Base-by-base conservation (phyloP, 2,113 vertebrate genomes). In the Centropus unirufus region DNA sequence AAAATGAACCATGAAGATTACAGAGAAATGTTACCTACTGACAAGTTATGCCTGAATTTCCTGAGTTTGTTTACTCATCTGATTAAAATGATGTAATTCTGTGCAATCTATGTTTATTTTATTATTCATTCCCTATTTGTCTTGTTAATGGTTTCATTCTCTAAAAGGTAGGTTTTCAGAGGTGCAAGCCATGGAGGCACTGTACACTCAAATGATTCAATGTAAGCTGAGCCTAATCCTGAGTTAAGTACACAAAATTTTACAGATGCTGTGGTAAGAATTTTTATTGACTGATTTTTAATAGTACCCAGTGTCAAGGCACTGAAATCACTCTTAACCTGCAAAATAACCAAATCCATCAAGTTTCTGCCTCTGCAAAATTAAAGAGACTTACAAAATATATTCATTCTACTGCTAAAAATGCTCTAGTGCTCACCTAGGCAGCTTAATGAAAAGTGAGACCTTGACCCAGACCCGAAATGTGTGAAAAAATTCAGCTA, bases 71-170 rank as follows among this genome's bases (percentile, higher is more conserved):
- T 88, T 85, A 83, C 77, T 83, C 29, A 40, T 81, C 32, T 67
- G 67, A 86, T 94, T 90, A 88, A 85, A 95, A 90, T 83, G 4
- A 87, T 76, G 75, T 67, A 61, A 61, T 86, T 63, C 42, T 22
- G 2, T 83, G 47, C 75, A 72, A 70, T 67, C 67, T 67, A 8
- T 64, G 19, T 89, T 91, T 92, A 62, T 75, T 78, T 89, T 79
- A 55, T 77, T 91, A 93, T 86, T 12, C 32, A 36, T 75, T 90
- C 80, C 42, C 51, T 74, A 51, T 95, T 94, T 96, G 72, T 88
- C 82, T 93, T 83, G 11, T 21, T 78, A 64, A 61, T 46, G 24
- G 5, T 22, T 95, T 73, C 77, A 24, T 77, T 90, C 34, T 77
- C n/a, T 40, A 55, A 51, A 86, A 81, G 12, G 10, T 11, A 44